Base-by-base conservation (phyloP, 2,888 invertebrate genomes). In the Erpobdella octoculata region DNA sequence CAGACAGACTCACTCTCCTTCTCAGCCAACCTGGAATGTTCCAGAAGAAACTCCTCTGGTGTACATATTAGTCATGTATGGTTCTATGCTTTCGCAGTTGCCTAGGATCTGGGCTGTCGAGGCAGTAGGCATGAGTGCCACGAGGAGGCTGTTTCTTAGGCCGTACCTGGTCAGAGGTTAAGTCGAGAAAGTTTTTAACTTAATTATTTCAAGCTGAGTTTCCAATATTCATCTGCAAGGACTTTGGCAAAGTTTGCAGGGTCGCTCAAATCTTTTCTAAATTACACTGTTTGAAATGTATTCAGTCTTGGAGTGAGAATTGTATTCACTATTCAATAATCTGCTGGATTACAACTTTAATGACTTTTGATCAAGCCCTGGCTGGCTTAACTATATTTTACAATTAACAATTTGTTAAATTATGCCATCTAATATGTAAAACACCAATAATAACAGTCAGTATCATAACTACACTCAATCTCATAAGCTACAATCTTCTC, bases 41-140 rank as follows among this genome's bases (percentile, higher is more conserved):
- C 97, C 97, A 2, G 94, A 94, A 5, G 96, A 85, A 0, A 98
- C 97, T 67, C 95, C 86, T 41, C 97, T 86, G 28, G 91, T 89
- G 83, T 97, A 98, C 78, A 98, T 92, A 81, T 98, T 98, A 41
- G 92, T 94, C 0, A 96, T 97, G 83, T 96, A 98, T 0, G 98
- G 93, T 84, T 98, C 98, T 80, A 96, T 91, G 0, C 95, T 92
- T 83, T 98, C 97, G 82, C 97, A 98, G 82, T 98, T 99, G 25
- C 98, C 98, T 61, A 98, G 87, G 80, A 99, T 99, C 85, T 98
- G 97, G 2, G 98, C 97, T 0, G 97, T 98, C 0, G 96, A 95
- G 9, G 97, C 96, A 5, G 97, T 98, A 0, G 97, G 97, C 97
- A 98, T 98, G 0, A 96, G 96, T 0, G 97, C 96, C 75, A 97